A percentile compares a stretch with the other conserved stretches of the same genome.
These are phyloP conservation scores for Listronotus oregonensis DNA, from an alignment of 1,140 invertebrate genomes.

Conservation along the genomic window DNA sequence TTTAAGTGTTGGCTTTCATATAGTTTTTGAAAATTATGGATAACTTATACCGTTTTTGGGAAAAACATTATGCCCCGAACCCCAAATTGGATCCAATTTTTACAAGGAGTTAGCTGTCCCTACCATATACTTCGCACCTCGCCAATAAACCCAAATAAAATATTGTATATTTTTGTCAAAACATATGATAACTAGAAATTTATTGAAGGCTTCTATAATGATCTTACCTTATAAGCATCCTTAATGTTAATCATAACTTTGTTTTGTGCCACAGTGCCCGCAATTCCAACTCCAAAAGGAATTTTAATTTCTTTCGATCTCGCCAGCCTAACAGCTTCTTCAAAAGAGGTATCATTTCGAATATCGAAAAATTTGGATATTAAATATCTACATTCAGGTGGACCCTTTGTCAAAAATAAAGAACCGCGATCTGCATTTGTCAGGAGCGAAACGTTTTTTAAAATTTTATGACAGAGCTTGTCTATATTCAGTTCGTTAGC, in stretches of 20 bases:
- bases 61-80: no score
- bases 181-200: no score
- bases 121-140: no score
- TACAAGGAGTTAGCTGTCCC: no score
- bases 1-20: no score
- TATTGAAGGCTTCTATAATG: no score
- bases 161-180: no score
- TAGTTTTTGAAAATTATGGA: no score
- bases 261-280: constrained; percentile 84
- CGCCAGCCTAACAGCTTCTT: constrained; percentile 73
- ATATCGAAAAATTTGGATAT: constrained; percentile 93
- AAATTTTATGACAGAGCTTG: constrained; percentile 90
- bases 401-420: constrained; percentile 84
- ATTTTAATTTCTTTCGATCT: constrained; percentile 82
- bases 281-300: constrained; percentile 89
- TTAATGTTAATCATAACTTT: constrained; percentile 89
- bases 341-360: constrained; percentile 81
- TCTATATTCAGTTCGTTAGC: constrained; percentile 93
- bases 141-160: no score
- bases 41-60: no score
- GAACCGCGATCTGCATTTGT: constrained; percentile 87
- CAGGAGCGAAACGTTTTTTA: constrained; percentile 86
- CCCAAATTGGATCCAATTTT: no score
- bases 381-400: constrained; percentile 74
- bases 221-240: constrained; percentile 81